Percentiles rank a stretch among this genome's conserved stretches.
phyloP scores from a whole-genome alignment of 1,140 invertebrate species.

The Procambarus clarkii region DNA sequence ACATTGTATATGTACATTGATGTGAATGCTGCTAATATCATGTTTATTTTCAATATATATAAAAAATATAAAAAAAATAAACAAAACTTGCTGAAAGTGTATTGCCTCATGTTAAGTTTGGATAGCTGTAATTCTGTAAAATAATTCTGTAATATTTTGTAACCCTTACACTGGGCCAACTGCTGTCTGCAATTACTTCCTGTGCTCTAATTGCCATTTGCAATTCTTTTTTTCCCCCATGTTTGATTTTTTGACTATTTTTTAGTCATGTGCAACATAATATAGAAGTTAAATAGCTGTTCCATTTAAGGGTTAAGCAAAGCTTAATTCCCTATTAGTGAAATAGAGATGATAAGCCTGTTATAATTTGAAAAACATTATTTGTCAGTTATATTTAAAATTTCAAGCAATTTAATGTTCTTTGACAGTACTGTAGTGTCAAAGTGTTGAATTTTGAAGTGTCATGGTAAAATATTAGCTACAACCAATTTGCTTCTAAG shows the following conservation, averaged over 20 bases:
- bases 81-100: not conserved
- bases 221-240: no score
- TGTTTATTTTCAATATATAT: not conserved
- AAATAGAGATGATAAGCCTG: slow-evolving; percentile 11
- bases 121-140: not conserved
- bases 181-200: no score
- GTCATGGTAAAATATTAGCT: not conserved
- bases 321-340: slow-evolving; percentile 26
- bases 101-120: not conserved
- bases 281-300: not conserved
- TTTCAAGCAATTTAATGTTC: not conserved
- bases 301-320: not conserved
- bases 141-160: no score
- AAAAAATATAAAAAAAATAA: no score
- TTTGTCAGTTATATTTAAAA: not conserved
- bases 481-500: slow-evolving; percentile 1
- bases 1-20: not conserved
- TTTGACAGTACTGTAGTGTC: not conserved
- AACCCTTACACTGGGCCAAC: no score
- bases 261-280: no score
- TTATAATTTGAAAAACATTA: not conserved
- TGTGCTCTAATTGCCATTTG: no score
- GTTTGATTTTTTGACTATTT: not conserved
- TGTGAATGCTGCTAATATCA: not conserved
- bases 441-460: not conserved